phyloP scores from a whole-genome alignment of 2,888 invertebrate species.

The Ophion slaviceki region DNA sequence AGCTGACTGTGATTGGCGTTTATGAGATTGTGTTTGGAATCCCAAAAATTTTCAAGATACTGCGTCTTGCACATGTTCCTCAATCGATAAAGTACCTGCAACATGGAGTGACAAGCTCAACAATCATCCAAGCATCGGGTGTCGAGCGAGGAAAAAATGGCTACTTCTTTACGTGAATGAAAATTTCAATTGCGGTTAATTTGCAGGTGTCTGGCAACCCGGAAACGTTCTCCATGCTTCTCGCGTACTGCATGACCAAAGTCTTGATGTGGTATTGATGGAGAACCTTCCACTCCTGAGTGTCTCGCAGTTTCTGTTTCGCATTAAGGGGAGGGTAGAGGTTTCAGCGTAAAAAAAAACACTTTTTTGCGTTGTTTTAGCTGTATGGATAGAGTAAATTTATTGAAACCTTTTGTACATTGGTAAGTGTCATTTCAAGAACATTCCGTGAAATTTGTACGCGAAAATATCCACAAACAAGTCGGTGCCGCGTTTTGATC shows the following conservation, averaged over 20 bases:
- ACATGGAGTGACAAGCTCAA: background rate
- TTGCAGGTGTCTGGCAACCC: slow-evolving; percentile 36
- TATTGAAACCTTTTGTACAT: no score
- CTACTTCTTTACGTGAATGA: slow-evolving; percentile 70
- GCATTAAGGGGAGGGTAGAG: background rate
- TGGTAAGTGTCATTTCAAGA: no score
- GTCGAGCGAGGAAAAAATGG: background rate
- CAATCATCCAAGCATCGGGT: background rate
- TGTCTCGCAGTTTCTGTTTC: slow-evolving; percentile 84
- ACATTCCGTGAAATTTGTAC: no score
- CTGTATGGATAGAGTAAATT: no score
- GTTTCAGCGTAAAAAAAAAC: no score
- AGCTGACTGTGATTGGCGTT: slow-evolving; percentile 61
- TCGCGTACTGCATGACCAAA: slow-evolving; percentile 83
- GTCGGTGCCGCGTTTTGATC: no score
- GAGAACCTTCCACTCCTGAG: slow-evolving; percentile 82
- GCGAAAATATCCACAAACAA: no score
- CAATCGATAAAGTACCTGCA: slow-evolving; percentile 83
- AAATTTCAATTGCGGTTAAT: slow-evolving; percentile 61
- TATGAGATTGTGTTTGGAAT: slow-evolving; percentile 83
- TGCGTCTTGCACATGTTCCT: slow-evolving; percentile 77
- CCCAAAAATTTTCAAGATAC: slow-evolving; percentile 85
- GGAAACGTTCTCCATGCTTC: slow-evolving; percentile 67
- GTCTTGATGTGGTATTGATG: slow-evolving; percentile 86
- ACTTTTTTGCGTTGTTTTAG: no score